Conservation (phyloP, 2,113 vertebrate species). For the Pituophis catenifer region DNA sequence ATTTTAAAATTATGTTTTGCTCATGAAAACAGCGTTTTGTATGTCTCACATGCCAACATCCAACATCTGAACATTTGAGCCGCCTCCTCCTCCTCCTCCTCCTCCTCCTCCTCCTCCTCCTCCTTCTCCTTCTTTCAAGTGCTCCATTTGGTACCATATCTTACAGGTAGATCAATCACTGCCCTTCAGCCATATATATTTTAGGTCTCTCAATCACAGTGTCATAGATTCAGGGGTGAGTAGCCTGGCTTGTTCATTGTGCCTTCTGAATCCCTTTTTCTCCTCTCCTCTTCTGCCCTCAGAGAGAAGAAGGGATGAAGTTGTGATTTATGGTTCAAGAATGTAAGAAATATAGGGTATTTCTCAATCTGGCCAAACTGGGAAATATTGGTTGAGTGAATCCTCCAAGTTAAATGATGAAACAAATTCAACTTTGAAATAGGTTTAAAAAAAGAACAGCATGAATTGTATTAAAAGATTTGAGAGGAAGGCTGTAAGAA, state of each 20-base stretch:
- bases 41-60: neutral
- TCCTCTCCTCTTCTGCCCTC: neutral
- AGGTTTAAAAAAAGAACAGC: neutral
- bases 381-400: neutral
- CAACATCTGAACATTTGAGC: neutral
- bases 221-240: neutral
- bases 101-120: neutral
- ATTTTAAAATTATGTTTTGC: neutral
- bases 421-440: neutral
- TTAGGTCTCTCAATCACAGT: neutral
- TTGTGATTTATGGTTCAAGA: neutral
- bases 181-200: neutral
- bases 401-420: neutral
- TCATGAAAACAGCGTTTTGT: neutral
- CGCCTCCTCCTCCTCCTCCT: neutral
- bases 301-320: neutral
- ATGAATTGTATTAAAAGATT: too few relatives aligned
- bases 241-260: neutral
- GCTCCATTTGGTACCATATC: neutral
- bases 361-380: neutral
- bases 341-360: neutral
- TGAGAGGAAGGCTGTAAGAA: neutral
- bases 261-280: neutral
- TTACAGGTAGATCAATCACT: neutral
- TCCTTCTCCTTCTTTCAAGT: neutral